Base-by-base conservation (phyloP, 2,113 vertebrate genomes). In the Myrmecobius fasciatus region DNA sequence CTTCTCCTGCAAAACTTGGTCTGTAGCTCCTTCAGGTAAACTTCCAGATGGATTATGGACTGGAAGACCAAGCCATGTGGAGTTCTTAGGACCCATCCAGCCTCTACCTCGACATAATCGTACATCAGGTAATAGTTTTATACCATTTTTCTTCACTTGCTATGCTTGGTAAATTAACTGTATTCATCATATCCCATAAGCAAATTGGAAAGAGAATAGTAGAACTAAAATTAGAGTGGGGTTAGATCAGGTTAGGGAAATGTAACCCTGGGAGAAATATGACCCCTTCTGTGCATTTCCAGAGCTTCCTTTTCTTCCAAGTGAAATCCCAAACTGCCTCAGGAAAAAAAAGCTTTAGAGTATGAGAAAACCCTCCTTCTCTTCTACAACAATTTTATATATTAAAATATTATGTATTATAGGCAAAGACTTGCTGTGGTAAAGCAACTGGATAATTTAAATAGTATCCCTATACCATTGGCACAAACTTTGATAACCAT, bases 71-170 rank as follows among this genome's bases (percentile, higher is more conserved):
- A 96, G 98, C 90, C 98, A 98, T 25, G 91, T 98, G 52, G 98
- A 98, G 36, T 95, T 96, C 60, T 96, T 98, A 25, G 98, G 98
- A 89, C 98, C 98, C 91, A 98, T 98, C 11, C 98, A 97, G 48
- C 98, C 98, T 94, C 98, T 98, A 26, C 98, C 98, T 67, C 98
- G 99, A 93, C 97, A 98, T 83, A 98, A 96, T 94, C 97, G 98
- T 94, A 97, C 98, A 91, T 96, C 99, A 98, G 99, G 99, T 99
- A 99, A 98, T 89, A 94, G 94, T 11, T 95, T 96, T 51, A 2
- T 56, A 93, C 89, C 93, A 25, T 93, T 0, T 89, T 53, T 93
- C 28, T 24, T 92, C 67, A 52, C 75, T 95, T 43, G 8, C 20
- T 43, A 22, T 83, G 20, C 47, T 36, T 56, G 26, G 24, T 14